Evolutionary conservation across 2,888 invertebrate genomes (phyloP).

Genomic region (Frankliniella fusca): DNA sequence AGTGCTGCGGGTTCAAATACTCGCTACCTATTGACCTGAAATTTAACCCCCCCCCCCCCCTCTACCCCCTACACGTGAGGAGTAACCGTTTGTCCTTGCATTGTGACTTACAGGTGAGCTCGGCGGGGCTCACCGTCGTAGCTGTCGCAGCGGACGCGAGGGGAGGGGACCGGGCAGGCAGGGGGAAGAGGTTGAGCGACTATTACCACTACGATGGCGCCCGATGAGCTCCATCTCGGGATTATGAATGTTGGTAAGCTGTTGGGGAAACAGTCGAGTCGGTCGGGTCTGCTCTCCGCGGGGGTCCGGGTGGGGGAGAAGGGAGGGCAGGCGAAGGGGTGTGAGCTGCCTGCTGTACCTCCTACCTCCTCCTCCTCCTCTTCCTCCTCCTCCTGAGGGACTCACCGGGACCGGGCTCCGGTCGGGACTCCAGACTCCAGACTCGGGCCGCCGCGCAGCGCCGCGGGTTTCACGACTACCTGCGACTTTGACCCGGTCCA

Average conservation of each 20-base stretch:
- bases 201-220: slow-evolving; percentile 2
- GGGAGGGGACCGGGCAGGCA: neutral
- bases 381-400: no score
- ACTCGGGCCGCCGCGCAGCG: no score
- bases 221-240: neutral
- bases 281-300: no score
- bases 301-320: no score
- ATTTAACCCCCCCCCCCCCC: neutral
- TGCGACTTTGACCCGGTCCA: no score
- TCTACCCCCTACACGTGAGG: neutral
- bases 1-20: neutral
- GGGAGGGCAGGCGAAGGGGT: no score
- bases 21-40: neutral
- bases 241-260: slow-evolving; percentile 26
- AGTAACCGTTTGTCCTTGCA: no score
- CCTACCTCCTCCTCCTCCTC: no score
- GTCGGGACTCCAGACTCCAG: no score
- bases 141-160: neutral
- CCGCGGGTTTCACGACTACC: no score
- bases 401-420: no score
- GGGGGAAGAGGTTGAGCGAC: neutral
- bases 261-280: neutral
- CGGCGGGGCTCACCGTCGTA: neutral
- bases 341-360: no score
- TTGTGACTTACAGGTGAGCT: neutral